These are phyloP conservation scores for Digitonthophagus gazella DNA, from an alignment of 2,888 invertebrate species.

Conservation along the genomic window DNA sequence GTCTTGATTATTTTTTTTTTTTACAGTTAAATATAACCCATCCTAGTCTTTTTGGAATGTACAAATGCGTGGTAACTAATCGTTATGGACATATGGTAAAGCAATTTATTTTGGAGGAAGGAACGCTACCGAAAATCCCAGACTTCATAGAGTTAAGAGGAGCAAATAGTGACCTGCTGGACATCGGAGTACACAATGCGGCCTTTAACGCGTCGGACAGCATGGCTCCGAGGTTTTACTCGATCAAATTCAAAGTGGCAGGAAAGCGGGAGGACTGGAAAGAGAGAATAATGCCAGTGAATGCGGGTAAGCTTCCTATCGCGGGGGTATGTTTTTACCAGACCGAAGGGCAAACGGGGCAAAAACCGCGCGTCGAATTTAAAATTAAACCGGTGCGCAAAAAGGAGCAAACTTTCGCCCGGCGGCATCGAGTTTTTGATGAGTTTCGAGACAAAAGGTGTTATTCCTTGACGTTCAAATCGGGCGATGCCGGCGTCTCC, in stretches of 20 bases:
- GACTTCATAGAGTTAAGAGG: conserved; percentile 38
- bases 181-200: conserved; percentile 41
- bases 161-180: conserved; percentile 39
- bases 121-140: conserved; percentile 57
- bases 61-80: conserved; percentile 57
- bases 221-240: conserved; percentile 43
- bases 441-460: conserved; percentile 15
- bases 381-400: conserved; percentile 1
- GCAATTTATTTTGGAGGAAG: conserved; percentile 53
- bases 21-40: conserved; percentile 45
- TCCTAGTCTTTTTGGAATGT: conserved; percentile 52
- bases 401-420: conserved; percentile 6
- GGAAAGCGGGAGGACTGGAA: conserved; percentile 37
- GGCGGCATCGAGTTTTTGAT: conserved; percentile 12
- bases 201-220: conserved; percentile 31
- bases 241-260: conserved; percentile 39
- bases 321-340: not conserved
- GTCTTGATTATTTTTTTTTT: conserved; percentile 9
- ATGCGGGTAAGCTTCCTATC: conserved; percentile 34
- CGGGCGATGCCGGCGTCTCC: not conserved
- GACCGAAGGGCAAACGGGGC: too few relatives aligned
- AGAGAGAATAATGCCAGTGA: conserved; percentile 34
- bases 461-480: conserved; percentile 10
- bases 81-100: conserved; percentile 54
- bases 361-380: not conserved